phyloP scores from a whole-genome alignment of 2,113 vertebrate species.

The Panthera uncia region DNA sequence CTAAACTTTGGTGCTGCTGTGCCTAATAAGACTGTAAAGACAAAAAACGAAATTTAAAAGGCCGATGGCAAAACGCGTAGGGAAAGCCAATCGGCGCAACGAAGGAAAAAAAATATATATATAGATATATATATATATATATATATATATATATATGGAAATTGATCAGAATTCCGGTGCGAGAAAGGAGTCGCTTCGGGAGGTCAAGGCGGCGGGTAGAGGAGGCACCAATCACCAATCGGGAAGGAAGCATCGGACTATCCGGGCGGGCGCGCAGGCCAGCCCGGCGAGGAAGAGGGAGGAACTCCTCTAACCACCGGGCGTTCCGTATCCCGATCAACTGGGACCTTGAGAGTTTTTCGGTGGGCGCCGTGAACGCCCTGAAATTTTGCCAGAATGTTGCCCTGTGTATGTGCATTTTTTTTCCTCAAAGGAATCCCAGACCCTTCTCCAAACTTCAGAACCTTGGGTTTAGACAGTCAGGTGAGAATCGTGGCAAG shows the following conservation, averaged over 20 bases:
- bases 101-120: background rate
- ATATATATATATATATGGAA: background rate
- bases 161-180: background rate
- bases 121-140: too few species aligned
- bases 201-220: fast-evolving
- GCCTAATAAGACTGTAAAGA: background rate
- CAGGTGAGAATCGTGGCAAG: background rate
- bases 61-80: background rate
- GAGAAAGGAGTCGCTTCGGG: background rate
- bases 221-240: too few species aligned
- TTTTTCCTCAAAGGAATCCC: background rate
- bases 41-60: conserved; percentile 28
- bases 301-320: background rate
- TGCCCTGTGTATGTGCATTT: background rate
- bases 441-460: background rate
- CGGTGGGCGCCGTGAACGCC: background rate
- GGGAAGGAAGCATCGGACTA: too few species aligned
- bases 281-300: background rate
- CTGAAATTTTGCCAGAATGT: background rate
- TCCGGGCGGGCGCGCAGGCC: too few species aligned
- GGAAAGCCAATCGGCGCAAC: background rate
- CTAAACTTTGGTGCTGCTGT: background rate
- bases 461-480: background rate
- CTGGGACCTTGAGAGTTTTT: background rate
- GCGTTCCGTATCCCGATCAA: background rate